Percentiles rank a stretch among this genome's conserved stretches.
These are phyloP conservation scores for Iselma pallidipennis DNA, from an alignment of 2,888 invertebrate genomes.

Conservation along the genomic window DNA sequence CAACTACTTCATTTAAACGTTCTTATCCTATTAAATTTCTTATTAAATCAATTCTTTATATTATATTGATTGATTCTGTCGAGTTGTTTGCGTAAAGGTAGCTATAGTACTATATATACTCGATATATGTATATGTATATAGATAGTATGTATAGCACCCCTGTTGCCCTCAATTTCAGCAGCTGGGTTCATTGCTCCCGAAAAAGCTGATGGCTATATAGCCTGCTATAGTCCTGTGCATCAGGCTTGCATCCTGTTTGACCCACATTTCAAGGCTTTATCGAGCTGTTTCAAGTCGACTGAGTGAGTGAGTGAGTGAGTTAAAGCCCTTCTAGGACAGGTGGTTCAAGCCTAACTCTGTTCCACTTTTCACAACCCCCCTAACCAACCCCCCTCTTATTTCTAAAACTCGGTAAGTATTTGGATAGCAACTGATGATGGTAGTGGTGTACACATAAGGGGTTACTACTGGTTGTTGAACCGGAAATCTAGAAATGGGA, in stretches of 20 bases:
- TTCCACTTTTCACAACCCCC: background rate
- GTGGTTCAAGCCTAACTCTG: constrained; percentile 29
- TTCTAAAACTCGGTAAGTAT: background rate
- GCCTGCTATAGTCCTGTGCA: constrained; percentile 5
- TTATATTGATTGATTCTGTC: too few relatives aligned
- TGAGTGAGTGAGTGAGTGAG: too few relatives aligned
- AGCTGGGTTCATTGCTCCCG: background rate
- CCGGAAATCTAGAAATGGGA: too few relatives aligned
- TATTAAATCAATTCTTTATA: too few relatives aligned
- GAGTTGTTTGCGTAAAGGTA: too few relatives aligned
- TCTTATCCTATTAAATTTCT: too few relatives aligned
- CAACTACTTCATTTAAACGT: too few relatives aligned
- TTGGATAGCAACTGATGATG: background rate
- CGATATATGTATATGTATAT: background rate
- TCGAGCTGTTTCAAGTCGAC: constrained; percentile 45
- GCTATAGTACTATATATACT: too few relatives aligned
- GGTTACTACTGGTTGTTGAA: background rate
- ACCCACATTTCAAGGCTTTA: constrained; percentile 55
- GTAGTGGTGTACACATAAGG: background rate
- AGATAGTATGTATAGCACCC: background rate
- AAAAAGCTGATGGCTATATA: too few relatives aligned
- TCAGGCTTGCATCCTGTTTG: constrained; percentile 46
- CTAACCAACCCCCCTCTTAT: background rate
- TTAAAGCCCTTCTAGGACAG: too few relatives aligned
- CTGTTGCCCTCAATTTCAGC: background rate